These are phyloP conservation scores for Campoplex nolae DNA, from an alignment of 2,888 invertebrate species.

Conservation along the genomic window DNA sequence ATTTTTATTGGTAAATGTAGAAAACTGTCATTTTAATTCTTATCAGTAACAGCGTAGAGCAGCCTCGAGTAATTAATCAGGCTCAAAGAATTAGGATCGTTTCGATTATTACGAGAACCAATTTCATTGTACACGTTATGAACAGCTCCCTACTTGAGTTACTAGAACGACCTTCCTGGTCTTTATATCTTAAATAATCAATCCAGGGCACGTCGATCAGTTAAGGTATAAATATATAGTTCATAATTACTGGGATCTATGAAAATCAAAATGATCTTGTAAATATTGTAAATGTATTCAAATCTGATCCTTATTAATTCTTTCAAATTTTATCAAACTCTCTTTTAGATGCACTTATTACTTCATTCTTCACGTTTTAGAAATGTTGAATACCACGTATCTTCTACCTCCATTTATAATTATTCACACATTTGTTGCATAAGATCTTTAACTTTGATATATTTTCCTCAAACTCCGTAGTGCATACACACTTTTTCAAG, in stretches of 20 bases:
- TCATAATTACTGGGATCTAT: no score
- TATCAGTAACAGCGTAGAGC: not conserved
- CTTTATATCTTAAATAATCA: no score
- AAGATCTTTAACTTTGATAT: no score
- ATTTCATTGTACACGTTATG: slow-evolving; percentile 1
- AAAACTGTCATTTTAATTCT: not conserved
- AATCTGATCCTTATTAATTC: no score
- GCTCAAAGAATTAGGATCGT: not conserved
- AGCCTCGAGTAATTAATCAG: not conserved
- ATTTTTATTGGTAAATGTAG: not conserved
- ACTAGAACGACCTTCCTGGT: not conserved
- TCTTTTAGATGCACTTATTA: not conserved
- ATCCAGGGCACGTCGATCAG: no score
- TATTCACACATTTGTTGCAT: not conserved
- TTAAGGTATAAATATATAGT: no score
- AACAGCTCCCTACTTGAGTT: not conserved
- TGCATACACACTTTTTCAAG: not conserved
- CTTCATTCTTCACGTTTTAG: not conserved
- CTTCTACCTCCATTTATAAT: not conserved
- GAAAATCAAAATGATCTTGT: no score
- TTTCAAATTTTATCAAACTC: not conserved
- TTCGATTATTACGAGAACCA: not conserved
- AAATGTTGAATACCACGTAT: not conserved
- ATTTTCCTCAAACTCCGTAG: not conserved
- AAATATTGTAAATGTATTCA: no score